Conservation (phyloP, 2,888 invertebrate genomes). For the Parnassius smintheus region DNA sequence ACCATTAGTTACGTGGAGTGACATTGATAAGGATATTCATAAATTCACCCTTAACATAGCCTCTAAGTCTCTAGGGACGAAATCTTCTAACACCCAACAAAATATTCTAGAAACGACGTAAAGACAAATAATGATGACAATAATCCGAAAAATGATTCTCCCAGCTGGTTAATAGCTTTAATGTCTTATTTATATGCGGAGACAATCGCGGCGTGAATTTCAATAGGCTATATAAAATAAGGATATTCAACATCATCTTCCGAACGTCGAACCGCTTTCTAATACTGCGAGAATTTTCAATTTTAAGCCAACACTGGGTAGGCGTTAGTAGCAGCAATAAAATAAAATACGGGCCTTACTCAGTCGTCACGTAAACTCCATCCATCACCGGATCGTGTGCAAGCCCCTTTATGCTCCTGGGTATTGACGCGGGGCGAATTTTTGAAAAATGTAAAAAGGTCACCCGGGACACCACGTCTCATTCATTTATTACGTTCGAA, state of each 20-base stretch:
- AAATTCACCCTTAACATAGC: no score
- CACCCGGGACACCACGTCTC: constrained; percentile 67
- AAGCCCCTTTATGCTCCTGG: constrained; percentile 44
- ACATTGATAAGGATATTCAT: no score
- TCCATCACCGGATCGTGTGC: constrained; percentile 65
- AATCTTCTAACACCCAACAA: no score
- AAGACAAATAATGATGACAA: neutral
- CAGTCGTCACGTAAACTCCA: constrained; percentile 75
- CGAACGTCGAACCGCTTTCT: constrained; percentile 39
- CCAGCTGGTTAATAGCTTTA: constrained; percentile 3
- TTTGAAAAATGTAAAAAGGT: constrained; percentile 80
- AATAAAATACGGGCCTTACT: constrained; percentile 68
- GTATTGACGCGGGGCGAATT: constrained; percentile 72
- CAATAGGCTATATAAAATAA: constrained; percentile 27
- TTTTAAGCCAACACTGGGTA: constrained; percentile 67
- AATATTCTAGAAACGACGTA: neutral
- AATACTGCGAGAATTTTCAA: constrained; percentile 75
- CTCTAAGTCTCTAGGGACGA: no score
- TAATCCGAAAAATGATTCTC: constrained; percentile 12
- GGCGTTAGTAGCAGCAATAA: constrained; percentile 63
- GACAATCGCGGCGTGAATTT: constrained; percentile 12
- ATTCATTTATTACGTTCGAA: constrained; percentile 71
- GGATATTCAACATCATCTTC: constrained; percentile 29
- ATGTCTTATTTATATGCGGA: constrained; percentile 21
- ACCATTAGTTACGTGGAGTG: no score